Conservation (phyloP, 2,888 invertebrate species). For the Norana najaformis region DNA sequence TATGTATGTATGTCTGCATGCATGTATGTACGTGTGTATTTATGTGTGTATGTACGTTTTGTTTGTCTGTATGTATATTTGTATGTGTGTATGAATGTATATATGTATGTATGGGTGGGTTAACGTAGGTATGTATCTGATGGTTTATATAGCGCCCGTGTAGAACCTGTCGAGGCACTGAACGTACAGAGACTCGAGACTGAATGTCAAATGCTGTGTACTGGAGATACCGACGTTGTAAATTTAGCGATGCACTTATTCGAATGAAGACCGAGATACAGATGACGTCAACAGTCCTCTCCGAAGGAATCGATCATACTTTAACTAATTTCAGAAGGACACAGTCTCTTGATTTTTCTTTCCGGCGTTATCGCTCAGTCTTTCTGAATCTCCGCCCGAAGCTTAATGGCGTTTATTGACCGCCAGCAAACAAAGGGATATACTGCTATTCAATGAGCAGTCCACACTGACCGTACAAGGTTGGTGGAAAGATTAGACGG, state of each 20-base stretch:
- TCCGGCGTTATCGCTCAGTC: not conserved
- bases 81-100: slow-evolving; percentile 17
- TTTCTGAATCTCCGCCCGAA: not conserved
- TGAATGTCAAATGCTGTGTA: too few species aligned
- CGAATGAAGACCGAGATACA: not conserved
- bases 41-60: not conserved
- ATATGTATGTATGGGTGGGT: not conserved
- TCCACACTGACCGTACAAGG: too few species aligned
- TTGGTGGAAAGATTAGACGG: too few species aligned
- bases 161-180: too few species aligned
- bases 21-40: not conserved
- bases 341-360: not conserved
- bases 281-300: not conserved
- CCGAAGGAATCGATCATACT: not conserved
- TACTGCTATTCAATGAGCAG: too few species aligned
- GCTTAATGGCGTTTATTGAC: not conserved
- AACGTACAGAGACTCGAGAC: too few species aligned
- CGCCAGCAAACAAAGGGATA: not conserved
- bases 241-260: not conserved
- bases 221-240: too few species aligned
- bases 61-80: not conserved
- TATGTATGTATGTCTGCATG: not conserved
- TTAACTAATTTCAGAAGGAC: not conserved
- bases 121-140: not conserved
- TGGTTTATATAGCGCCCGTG: not conserved